phyloP scores from a whole-genome alignment of 2,888 invertebrate genomes.

The Lithophane leautieri region DNA sequence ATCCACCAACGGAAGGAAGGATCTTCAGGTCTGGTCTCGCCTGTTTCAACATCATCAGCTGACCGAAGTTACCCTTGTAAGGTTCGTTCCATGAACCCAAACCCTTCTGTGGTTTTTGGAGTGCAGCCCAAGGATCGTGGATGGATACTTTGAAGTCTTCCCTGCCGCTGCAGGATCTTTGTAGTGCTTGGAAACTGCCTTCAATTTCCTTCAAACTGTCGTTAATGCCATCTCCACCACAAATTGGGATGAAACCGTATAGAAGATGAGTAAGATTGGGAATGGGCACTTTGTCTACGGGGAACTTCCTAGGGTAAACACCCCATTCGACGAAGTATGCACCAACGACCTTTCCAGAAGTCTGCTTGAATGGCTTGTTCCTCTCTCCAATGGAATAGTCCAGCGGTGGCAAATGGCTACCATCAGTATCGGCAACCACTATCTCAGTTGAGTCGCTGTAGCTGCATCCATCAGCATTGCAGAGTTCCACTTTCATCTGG shows the following conservation, averaged over 20 bases:
- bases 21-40: conserved; percentile 86
- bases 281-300: conserved; percentile 84
- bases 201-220: conserved; percentile 89
- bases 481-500: conserved; percentile 85
- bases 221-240: conserved; percentile 88
- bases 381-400: conserved; percentile 83
- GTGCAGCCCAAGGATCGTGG: conserved; percentile 88
- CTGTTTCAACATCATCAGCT: conserved; percentile 87
- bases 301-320: conserved; percentile 87
- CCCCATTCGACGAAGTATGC: conserved; percentile 89
- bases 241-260: conserved; percentile 88
- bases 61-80: conserved; percentile 88
- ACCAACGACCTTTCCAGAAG: conserved; percentile 87
- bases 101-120: conserved; percentile 88
- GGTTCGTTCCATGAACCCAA: conserved; percentile 88
- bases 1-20: conserved; percentile 86
- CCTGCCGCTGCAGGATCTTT: conserved; percentile 87
- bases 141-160: conserved; percentile 88
- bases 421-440: conserved; percentile 87
- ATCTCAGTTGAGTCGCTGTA: conserved; percentile 85
- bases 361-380: conserved; percentile 87
- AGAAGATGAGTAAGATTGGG: conserved; percentile 87
- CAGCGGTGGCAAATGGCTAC: conserved; percentile 87
- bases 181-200: conserved; percentile 88
- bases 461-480: conserved; percentile 86